These are phyloP conservation scores for Dioctria linearis DNA, from an alignment of 2,888 invertebrate species.

Conservation along the genomic window DNA sequence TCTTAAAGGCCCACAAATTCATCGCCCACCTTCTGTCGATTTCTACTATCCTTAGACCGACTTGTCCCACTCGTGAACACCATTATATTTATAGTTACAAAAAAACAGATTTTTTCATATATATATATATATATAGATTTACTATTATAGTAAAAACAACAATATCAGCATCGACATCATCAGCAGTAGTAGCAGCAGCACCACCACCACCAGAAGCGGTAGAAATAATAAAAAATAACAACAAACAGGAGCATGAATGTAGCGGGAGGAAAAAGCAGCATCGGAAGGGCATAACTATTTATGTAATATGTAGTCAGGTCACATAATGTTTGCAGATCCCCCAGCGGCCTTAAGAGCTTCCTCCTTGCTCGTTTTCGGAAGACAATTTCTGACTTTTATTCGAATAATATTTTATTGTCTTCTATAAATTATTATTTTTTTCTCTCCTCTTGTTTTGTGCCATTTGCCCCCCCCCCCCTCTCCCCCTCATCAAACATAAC, in stretches of 20 bases:
- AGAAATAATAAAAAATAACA: too few relatives aligned
- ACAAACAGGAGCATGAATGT: too few relatives aligned
- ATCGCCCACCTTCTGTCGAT: background rate
- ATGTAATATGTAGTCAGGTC: background rate
- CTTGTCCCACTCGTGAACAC: background rate
- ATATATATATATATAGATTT: background rate
- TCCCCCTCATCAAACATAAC: too few relatives aligned
- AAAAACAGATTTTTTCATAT: background rate
- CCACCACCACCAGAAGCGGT: background rate
- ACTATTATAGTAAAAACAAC: background rate
- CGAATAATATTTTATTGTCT: conserved; percentile 6
- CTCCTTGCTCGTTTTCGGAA: background rate
- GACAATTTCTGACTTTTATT: conserved; percentile 6
- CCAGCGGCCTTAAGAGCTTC: background rate
- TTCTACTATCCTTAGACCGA: background rate
- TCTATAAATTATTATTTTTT: background rate
- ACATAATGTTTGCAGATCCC: background rate
- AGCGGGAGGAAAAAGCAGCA: background rate
- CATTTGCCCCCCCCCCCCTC: background rate
- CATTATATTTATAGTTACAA: too few relatives aligned
- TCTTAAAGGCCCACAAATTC: background rate
- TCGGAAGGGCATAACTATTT: background rate
- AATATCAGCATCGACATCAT: background rate
- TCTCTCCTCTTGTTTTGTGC: background rate
- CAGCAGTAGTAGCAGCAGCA: background rate